Base-by-base conservation (phyloP, 2,888 invertebrate genomes). In the Odontomyia ornata region DNA sequence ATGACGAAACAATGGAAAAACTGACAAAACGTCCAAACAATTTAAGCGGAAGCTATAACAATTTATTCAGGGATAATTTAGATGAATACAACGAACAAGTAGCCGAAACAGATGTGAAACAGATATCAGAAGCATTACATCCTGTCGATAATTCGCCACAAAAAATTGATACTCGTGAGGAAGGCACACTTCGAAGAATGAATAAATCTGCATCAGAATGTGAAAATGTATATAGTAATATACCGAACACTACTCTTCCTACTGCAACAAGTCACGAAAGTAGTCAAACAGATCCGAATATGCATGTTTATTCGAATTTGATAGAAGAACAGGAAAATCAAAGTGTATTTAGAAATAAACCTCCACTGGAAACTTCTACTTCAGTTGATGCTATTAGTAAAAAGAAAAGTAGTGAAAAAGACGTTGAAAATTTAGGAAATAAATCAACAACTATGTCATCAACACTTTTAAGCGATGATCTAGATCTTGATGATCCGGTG, bases 401-500 rank as follows among this genome's bases (percentile, higher is more conserved):
- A 23, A 64, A 27, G 47, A 46, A 52, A 43, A 64, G 64, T 73
- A 60, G 60, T n/a, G 76, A 76, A 18, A 67, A 77, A 25, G 65
- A 52, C 21, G 21, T 15, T 27, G 75, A 75, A 23, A 36, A 56
- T 18, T 7, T 30, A 28, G 46, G 1, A 47, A 71, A 76, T 62
- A 77, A 79, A 64, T 77, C 77, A 71, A 77, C 76, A 11, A 69
- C 80, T 18, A 82, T 84, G 43, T 84, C 86, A 36, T 86, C 86
- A n/a, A 84, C 86, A 1, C 80, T 87, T 78, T 80, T 86, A 62
- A 84, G 84, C 77, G 86, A 87, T 79, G 87, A 87, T 82, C 83
- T 87, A 76, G 87, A 87, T 80, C 82, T 87, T 77, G 87, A 87
- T 77, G 87, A 87, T 83, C 87, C 87, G 36, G 84, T 86, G 60